Conservation (phyloP, 2,888 invertebrate species). For the Meliscaeva auricollis region DNA sequence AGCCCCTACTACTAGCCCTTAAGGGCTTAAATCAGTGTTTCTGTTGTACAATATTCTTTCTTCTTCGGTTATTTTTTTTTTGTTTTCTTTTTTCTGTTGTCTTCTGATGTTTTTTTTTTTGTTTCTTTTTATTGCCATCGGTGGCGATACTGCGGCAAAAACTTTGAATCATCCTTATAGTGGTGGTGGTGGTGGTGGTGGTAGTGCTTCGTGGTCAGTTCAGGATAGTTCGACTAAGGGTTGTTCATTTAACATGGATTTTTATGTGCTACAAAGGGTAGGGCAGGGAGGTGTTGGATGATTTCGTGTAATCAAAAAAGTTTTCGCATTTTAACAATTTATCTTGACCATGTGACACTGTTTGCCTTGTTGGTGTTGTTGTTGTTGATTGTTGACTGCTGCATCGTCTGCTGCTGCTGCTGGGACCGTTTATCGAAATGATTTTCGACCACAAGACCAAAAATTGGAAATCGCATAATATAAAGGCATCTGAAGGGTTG, state of each 20-base stretch:
- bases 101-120: constrained; percentile 45
- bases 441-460: constrained; percentile 38
- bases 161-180: constrained; percentile 58
- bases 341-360: constrained; percentile 72
- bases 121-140: constrained; percentile 69
- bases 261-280: not conserved
- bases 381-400: constrained; percentile 29
- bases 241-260: constrained; percentile 24
- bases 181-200: constrained; percentile 3
- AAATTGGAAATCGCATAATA: constrained; percentile 60
- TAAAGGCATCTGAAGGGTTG: not conserved
- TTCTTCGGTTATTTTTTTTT: constrained; percentile 15
- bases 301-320: constrained; percentile 74
- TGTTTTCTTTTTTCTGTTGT: not conserved
- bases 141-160: constrained; percentile 73
- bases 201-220: constrained; percentile 3
- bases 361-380: constrained; percentile 6
- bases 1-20: constrained; percentile 29
- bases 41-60: constrained; percentile 39
- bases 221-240: constrained; percentile 16
- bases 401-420: constrained; percentile 25
- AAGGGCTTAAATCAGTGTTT: constrained; percentile 64
- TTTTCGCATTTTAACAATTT: constrained; percentile 73
- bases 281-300: constrained; percentile 32
- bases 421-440: constrained; percentile 39